Evolutionary conservation across 2,888 invertebrate species (phyloP).

Genomic region (Coelinius sp.): DNA sequence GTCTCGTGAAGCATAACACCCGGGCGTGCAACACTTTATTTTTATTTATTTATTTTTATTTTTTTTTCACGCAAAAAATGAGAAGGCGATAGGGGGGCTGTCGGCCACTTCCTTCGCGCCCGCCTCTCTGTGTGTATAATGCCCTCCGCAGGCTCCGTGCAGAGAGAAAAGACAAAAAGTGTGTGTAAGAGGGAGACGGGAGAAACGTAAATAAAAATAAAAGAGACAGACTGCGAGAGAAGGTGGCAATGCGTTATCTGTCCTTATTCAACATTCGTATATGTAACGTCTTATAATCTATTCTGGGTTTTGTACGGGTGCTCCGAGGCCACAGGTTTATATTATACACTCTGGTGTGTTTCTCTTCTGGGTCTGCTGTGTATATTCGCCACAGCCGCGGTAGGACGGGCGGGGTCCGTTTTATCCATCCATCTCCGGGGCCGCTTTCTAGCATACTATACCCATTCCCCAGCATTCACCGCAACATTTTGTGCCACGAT

Average conservation of each 20-base stretch:
- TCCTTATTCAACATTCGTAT: conserved; percentile 15
- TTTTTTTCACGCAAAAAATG: conserved; percentile 29
- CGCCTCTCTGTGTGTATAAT: conserved; percentile 10
- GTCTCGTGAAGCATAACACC: conserved; percentile 44
- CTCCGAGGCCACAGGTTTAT: conserved; percentile 30
- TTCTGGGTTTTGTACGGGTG: conserved; percentile 4
- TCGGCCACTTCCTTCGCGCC: conserved; percentile 35
- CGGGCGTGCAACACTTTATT: conserved; percentile 32
- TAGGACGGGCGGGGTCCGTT: conserved; percentile 52
- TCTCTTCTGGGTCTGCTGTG: conserved; percentile 34
- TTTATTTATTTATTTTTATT: conserved; percentile 22
- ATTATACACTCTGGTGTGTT: conserved; percentile 28
- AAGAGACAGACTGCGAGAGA: conserved; percentile 32
- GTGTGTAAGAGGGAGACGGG: background rate
- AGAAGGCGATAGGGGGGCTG: conserved; percentile 24
- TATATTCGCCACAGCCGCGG: conserved; percentile 37
- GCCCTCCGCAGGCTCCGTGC: background rate
- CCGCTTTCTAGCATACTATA: conserved; percentile 46
- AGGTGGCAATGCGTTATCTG: conserved; percentile 30
- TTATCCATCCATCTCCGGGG: conserved; percentile 57
- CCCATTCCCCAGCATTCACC: conserved; percentile 43
- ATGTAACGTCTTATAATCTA: conserved; percentile 3
- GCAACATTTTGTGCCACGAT: conserved; percentile 5
- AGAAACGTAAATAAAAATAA: conserved; percentile 13
- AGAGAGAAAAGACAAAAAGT: background rate